Percentiles rank a stretch among this genome's conserved stretches.
phyloP scores from a whole-genome alignment of 2,113 vertebrate genomes.

The Tachysurus fulvidraco region DNA sequence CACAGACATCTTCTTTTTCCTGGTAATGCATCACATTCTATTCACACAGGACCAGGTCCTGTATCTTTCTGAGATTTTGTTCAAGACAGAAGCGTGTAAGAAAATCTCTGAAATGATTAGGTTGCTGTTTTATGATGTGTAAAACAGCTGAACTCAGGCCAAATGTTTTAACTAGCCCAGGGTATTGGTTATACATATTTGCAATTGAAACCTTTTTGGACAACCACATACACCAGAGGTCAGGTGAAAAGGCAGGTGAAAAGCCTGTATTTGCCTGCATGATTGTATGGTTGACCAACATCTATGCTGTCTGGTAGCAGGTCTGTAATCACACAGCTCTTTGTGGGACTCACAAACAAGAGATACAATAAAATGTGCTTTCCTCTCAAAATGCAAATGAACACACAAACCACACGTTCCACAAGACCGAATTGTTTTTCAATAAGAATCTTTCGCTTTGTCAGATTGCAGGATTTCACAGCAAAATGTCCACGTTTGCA shows the following conservation, averaged over 20 bases:
- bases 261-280: not conserved
- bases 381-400: constrained; percentile 39
- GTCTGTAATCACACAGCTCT: constrained; percentile 1
- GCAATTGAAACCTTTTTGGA: not conserved
- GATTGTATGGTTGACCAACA: not conserved
- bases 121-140: not conserved
- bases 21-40: not conserved
- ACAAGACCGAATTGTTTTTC: not conserved
- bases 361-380: constrained; percentile 26
- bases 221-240: not conserved
- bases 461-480: constrained; percentile 32
- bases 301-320: not conserved
- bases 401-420: not conserved
- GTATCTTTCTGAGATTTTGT: not conserved
- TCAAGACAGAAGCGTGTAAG: not conserved
- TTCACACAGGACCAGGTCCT: not conserved
- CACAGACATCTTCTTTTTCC: not conserved
- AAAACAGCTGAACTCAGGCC: not conserved
- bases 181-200: not conserved
- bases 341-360: constrained; percentile 21
- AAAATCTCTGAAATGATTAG: not conserved
- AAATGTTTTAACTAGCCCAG: not conserved
- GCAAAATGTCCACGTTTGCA: not conserved
- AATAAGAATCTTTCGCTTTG: constrained; percentile 21
- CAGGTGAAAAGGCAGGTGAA: no score